Base-by-base conservation (phyloP, 2,113 vertebrate genomes). In the Corythornis vintsioides region DNA sequence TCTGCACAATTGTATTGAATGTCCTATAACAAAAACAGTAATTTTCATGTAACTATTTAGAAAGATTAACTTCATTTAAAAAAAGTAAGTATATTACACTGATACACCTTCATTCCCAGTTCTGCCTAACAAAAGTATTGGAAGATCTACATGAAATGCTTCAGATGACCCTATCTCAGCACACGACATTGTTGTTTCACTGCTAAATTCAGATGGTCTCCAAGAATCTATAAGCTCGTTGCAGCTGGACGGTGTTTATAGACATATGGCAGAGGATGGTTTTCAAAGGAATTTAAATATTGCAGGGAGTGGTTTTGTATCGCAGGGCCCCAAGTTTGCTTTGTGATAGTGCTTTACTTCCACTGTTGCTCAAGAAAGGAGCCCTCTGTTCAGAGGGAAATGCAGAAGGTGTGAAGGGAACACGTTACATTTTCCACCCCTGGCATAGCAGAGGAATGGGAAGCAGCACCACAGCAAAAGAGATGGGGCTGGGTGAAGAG, bases 241-340 rank as follows among this genome's bases (percentile, higher is more conserved):
- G 82, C 89, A 95, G 86, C 89, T 93, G 94, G 91, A 80, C 74
- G 52, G 22, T 48, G 82, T 91, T 92, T 93, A 88, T 48, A 93
- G 89, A 76, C 91, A 91, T 92, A 91, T 89, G 78, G 87, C 78
- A 92, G 78, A 77, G 47, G 87, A 92, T 85, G 75, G 89, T 89
- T 93, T 96, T 77, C 89, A 88, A 92, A 94, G 78, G 91, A 95
- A 95, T 96, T 94, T 85, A 84, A 93, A 89, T 96, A 93, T 85
- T 60, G 89, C 89, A 83, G 87, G 84, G 87, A 94, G 72, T 1
- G 60, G 92, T 89, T 92, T 95, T 87, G 80, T 95, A 85, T 87
- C 91, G 31, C 94, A 83, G 92, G 91, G 91, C 64, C 87, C 52
- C 64, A 73, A 82, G 92, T 96, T 90, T 94, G 91, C 82, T 92